phyloP scores from a whole-genome alignment of 2,888 invertebrate genomes.

The Spatulosminthurus flaviceps region DNA sequence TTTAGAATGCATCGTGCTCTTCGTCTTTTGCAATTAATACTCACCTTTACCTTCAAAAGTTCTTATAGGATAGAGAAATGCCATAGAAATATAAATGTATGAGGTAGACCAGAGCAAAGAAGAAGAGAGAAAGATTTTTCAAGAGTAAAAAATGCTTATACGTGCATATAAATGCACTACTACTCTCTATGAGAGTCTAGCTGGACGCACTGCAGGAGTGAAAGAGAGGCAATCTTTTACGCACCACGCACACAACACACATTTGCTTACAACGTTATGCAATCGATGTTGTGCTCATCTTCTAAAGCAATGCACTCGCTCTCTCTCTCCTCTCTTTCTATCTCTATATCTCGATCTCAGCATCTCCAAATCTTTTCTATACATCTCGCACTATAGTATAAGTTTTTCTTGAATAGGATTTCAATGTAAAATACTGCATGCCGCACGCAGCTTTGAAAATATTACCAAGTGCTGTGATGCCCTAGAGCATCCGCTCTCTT shows the following conservation, averaged over 20 bases:
- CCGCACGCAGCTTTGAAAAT: too few relatives aligned
- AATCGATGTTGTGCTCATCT: constrained; percentile 31
- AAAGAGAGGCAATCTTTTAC: constrained; percentile 28
- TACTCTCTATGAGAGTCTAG: too few relatives aligned
- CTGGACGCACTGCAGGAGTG: constrained; percentile 29
- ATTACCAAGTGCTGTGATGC: constrained; percentile 10
- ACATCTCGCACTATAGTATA: not conserved
- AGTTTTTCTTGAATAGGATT: too few relatives aligned
- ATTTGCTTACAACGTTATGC: constrained; percentile 38
- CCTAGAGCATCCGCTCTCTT: constrained; percentile 34
- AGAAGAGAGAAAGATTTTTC: too few relatives aligned
- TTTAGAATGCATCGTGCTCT: too few relatives aligned
- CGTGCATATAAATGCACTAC: too few relatives aligned
- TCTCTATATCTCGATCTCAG: not conserved
- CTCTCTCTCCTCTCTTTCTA: not conserved
- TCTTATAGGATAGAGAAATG: constrained; percentile 13
- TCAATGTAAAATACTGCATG: not conserved
- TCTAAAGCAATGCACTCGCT: constrained; percentile 6
- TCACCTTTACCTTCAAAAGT: constrained; percentile 27
- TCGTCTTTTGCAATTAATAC: constrained; percentile 18
- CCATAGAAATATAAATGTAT: constrained; percentile 28
- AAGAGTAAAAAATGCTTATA: not conserved
- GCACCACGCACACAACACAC: constrained; percentile 27
- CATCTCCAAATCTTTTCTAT: not conserved
- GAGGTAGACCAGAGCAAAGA: constrained; percentile 2